These are phyloP conservation scores for Oeneis ivallda DNA, from an alignment of 2,888 invertebrate species.

Conservation along the genomic window DNA sequence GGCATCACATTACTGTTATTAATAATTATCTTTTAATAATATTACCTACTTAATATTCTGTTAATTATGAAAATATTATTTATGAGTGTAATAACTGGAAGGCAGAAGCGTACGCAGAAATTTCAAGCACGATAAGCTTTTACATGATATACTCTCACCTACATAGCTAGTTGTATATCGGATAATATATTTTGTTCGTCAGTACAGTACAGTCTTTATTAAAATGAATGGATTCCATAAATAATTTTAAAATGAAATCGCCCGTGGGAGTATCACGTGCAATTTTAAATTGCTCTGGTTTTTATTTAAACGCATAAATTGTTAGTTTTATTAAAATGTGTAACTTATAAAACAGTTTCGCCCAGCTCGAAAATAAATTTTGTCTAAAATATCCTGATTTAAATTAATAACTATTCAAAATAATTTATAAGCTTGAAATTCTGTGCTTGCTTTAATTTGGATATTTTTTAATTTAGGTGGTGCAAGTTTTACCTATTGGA, in stretches of 20 bases:
- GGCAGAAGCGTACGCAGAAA: constrained; percentile 4
- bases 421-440: too few relatives aligned
- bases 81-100: not conserved
- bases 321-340: constrained; percentile 25
- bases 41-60: not conserved
- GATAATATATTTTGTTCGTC: constrained; percentile 27
- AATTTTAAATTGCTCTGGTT: constrained; percentile 21
- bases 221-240: constrained; percentile 31
- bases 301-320: constrained; percentile 19
- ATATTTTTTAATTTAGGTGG: too few relatives aligned
- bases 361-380: not conserved
- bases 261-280: constrained; percentile 22
- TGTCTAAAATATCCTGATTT: not conserved
- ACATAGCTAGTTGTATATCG: constrained; percentile 5
- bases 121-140: too few relatives aligned
- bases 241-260: constrained; percentile 34
- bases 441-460: not conserved
- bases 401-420: not conserved
- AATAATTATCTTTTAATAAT: too few relatives aligned
- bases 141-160: not conserved
- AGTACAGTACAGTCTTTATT: constrained; percentile 22
- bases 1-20: too few relatives aligned
- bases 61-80: not conserved
- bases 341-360: constrained; percentile 5
- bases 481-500: too few relatives aligned